These are phyloP conservation scores for Entomobrya proxima DNA, from an alignment of 2,888 invertebrate species.

Conservation along the genomic window DNA sequence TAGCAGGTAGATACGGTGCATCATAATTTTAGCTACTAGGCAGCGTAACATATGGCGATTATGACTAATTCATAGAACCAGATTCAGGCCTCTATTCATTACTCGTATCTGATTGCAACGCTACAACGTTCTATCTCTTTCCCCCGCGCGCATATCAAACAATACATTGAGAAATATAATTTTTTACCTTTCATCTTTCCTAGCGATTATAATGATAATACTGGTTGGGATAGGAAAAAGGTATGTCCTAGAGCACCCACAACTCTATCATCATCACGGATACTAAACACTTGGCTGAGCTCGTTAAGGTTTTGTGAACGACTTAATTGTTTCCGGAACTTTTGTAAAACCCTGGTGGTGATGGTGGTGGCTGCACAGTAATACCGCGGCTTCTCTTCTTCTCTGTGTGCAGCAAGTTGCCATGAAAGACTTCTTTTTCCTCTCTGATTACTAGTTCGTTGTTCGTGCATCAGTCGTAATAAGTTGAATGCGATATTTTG, in stretches of 20 bases:
- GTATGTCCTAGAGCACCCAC: conserved; percentile 47
- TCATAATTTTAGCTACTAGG: no score
- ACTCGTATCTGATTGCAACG: no score
- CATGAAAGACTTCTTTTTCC: not conserved
- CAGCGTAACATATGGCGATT: no score
- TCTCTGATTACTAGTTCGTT: not conserved
- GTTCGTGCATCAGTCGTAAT: not conserved
- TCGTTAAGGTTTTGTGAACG: conserved; percentile 62
- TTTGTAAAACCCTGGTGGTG: conserved; percentile 33
- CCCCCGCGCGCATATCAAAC: not conserved
- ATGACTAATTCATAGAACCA: no score
- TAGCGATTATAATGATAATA: conserved; percentile 48
- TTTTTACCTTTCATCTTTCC: conserved; percentile 18
- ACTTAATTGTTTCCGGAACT: conserved; percentile 67
- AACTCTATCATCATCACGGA: conserved; percentile 51
- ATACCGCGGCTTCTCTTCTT: not conserved
- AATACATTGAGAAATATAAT: not conserved
- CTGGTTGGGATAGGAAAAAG: conserved; percentile 9
- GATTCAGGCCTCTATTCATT: no score
- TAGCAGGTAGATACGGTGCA: no score
- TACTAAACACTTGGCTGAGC: conserved; percentile 60
- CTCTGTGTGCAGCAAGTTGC: not conserved
- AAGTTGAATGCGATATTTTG: not conserved
- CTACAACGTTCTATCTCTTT: no score
- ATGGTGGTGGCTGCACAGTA: not conserved